Evolutionary conservation across 2,113 vertebrate species (phyloP), one percentile per base, ranked within the genome.

Genomic region (Psittacara wagleri): DNA sequence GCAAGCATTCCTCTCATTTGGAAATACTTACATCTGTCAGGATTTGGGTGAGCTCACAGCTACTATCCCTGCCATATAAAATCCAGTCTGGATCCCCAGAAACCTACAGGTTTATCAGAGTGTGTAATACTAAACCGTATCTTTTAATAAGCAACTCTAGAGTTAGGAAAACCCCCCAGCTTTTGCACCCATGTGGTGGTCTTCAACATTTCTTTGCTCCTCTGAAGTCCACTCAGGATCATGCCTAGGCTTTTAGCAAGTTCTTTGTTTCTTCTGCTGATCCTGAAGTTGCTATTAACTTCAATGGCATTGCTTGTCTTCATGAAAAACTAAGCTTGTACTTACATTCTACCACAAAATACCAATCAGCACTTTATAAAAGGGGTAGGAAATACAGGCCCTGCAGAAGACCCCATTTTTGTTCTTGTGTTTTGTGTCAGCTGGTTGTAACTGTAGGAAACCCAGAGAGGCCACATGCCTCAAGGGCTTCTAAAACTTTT

Each of bases 121-220:
- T 25, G 33, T 10, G 6, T 35, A 78, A 74, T 29, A 55, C 23
- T 57, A 57, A 83, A 67, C 12, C 33, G 0, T 39, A 37, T 39
- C 3, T 88, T 72, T 54, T 52, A 57, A 83, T 74, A 70, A 66
- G 31, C 41, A 80, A 49, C 44, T 66, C 24, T 62, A 10, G 35
- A 80, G 25, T 39, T 37, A 48, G 78, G 49, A 86, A 52, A 0
- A 0, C 13, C 33, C 0, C 0, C 3, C 46, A 52, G 22, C 22
- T 73, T 92, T 68, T 83, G 19, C 13, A 64, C 10, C 24, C n/a
- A 29, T n/a, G 8, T 84, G 41, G 24, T 62, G 64, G 46, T 44
- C 31, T 63, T 83, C 57, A 69, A 13, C 15, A 6, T 54, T 68
- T 55, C 31, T 62, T 44, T 88, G 23, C 20, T 66, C 31, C 14